A percentile compares a stretch with the other conserved stretches of the same genome.
Evolutionary conservation across 2,797 vertebrate genomes (phyloP).

Genomic region (Melanotaenia trifasciata): DNA sequence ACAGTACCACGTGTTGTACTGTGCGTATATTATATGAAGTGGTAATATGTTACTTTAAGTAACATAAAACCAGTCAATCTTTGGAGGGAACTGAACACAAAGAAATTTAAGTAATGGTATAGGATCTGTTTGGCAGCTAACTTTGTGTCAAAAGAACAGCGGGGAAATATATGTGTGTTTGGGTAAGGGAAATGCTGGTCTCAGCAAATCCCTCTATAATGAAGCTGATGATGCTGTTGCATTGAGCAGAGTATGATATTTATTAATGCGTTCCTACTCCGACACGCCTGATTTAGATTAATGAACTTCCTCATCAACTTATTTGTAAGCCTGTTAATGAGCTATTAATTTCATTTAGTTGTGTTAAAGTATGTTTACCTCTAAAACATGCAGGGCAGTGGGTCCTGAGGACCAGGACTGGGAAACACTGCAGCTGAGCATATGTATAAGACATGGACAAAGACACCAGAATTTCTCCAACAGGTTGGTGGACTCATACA

Average conservation of each 20-base stretch:
- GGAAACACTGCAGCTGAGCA: background rate
- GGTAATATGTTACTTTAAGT: constrained; percentile 9
- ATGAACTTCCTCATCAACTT: no score
- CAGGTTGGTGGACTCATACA: background rate
- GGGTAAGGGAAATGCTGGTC: background rate
- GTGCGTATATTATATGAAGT: background rate
- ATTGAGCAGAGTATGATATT: background rate
- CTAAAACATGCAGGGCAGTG: no score
- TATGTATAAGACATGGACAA: background rate
- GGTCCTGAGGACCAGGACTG: no score
- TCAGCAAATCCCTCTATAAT: constrained; percentile 54
- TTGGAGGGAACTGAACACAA: background rate
- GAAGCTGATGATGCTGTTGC: background rate
- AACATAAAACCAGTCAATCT: constrained; percentile 13
- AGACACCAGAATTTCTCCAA: background rate
- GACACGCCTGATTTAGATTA: no score
- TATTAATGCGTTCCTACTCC: background rate
- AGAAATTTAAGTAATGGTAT: no score
- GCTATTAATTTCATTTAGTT: no score
- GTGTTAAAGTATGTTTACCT: no score
- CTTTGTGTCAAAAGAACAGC: background rate
- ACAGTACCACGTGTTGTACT: constrained; percentile 26
- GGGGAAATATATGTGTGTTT: background rate
- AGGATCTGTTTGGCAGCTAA: no score
- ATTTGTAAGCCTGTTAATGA: no score